Conservation (phyloP, 1,140 invertebrate species). For the Heterodera carotae region DNA sequence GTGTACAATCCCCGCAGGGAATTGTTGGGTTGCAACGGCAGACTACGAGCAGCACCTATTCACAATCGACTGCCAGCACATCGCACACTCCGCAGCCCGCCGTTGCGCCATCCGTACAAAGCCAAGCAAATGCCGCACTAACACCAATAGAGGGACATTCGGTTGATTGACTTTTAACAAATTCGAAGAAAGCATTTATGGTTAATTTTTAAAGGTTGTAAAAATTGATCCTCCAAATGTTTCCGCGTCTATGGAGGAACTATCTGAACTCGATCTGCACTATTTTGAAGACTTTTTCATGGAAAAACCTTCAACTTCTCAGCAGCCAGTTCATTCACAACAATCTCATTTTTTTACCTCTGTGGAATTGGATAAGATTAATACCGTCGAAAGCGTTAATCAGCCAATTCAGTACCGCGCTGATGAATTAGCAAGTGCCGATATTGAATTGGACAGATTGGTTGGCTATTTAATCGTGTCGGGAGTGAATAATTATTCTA, state of each 20-base stretch:
- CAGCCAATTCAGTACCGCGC: slow-evolving; percentile 5
- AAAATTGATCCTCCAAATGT: background rate
- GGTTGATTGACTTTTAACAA: slow-evolving; percentile 6
- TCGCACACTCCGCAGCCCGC: slow-evolving; percentile 15
- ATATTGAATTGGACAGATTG: slow-evolving; percentile 41
- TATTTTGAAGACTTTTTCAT: slow-evolving; percentile 39
- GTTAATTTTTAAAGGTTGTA: background rate
- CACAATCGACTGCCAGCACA: slow-evolving; percentile 8
- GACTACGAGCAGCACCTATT: background rate
- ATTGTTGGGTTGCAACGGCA: background rate
- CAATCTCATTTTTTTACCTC: slow-evolving; percentile 12
- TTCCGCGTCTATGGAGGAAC: slow-evolving; percentile 5
- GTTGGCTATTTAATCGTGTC: background rate
- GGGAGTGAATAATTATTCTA: background rate
- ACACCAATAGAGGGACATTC: background rate
- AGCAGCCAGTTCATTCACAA: background rate
- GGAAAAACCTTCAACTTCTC: slow-evolving; percentile 27
- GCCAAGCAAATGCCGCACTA: background rate
- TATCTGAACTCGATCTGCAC: slow-evolving; percentile 32
- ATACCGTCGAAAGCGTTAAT: background rate
- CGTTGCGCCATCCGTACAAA: background rate
- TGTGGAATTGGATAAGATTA: slow-evolving; percentile 15
- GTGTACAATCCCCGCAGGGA: background rate
- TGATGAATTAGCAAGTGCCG: slow-evolving; percentile 42
- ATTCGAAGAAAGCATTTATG: background rate